phyloP scores from a whole-genome alignment of 1,140 invertebrate genomes.

The Drosophila azteca region DNA sequence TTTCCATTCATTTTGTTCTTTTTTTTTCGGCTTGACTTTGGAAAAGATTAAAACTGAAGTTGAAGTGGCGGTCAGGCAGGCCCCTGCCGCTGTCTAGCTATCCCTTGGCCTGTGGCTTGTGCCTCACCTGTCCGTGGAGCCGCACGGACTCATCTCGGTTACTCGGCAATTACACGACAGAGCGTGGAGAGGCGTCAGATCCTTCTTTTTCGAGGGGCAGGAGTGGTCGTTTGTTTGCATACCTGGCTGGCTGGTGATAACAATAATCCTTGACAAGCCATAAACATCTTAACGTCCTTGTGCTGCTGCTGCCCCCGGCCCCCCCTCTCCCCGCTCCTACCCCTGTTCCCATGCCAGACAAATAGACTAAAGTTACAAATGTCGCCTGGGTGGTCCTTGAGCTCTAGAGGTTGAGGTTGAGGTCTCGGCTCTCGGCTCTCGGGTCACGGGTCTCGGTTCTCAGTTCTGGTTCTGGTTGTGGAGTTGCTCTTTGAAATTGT shows the following conservation, averaged over 20 bases:
- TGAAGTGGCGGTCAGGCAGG: constrained; percentile 34
- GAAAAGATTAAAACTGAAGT: constrained; percentile 64
- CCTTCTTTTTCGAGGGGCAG: constrained; percentile 14
- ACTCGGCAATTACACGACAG: constrained; percentile 66
- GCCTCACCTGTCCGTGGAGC: no score
- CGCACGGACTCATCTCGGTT: constrained; percentile 26
- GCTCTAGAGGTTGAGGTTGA: constrained; percentile 1
- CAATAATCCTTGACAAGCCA: constrained; percentile 82
- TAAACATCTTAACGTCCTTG: constrained; percentile 81
- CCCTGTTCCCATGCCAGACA: constrained; percentile 45
- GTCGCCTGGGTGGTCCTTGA: constrained; percentile 11
- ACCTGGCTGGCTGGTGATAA: constrained; percentile 78
- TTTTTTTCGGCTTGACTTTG: constrained; percentile 13
- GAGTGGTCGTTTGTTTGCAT: constrained; percentile 63
- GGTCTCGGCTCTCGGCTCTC: no score
- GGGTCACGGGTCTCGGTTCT: constrained; percentile 1
- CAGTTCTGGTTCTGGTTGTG: background rate
- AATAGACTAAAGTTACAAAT: constrained; percentile 59
- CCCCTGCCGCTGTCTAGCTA: constrained; percentile 1
- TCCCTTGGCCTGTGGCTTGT: constrained; percentile 9
- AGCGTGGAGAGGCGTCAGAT: constrained; percentile 52
- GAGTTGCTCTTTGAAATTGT: constrained; percentile 24
- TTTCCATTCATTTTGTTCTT: constrained; percentile 27
- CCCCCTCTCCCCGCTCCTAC: background rate
- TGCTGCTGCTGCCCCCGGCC: constrained; percentile 13